These are phyloP conservation scores for Microplitis demolitor DNA, from an alignment of 1,140 invertebrate genomes.

Conservation along the genomic window DNA sequence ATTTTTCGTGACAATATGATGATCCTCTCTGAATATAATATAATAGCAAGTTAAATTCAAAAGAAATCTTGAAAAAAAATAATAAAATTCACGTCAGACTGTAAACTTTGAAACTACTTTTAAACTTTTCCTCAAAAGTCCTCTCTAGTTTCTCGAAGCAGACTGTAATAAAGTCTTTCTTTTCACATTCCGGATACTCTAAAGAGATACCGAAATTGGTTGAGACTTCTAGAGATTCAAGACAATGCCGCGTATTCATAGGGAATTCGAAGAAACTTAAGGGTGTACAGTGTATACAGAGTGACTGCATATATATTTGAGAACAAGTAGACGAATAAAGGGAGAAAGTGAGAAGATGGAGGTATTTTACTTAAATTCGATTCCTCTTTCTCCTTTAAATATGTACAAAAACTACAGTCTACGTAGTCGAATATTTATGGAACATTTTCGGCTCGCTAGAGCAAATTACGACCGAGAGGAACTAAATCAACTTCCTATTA, in stretches of 20 bases:
- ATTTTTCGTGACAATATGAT: background rate
- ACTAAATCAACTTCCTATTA: too few species aligned
- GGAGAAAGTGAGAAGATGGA: background rate
- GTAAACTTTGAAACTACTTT: constrained; percentile 6
- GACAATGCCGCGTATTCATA: background rate
- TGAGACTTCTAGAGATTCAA: background rate
- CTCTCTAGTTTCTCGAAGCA: background rate
- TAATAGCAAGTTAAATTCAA: background rate
- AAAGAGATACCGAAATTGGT: background rate
- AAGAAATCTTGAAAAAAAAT: background rate
- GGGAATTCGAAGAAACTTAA: background rate
- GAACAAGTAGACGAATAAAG: background rate
- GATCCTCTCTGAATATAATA: background rate
- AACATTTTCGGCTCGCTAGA: background rate
- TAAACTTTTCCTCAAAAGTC: background rate
- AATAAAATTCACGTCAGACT: background rate
- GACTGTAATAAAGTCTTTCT: constrained; percentile 16
- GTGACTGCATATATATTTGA: background rate
- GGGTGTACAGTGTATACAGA: too few species aligned
- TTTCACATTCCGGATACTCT: constrained; percentile 6
- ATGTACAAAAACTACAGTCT: too few species aligned
- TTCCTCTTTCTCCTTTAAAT: background rate
- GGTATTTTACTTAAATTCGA: background rate
- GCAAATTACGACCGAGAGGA: background rate
- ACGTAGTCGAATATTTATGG: background rate